Evolutionary conservation across 2,797 vertebrate genomes (phyloP).

Genomic region (Characodon lateralis): DNA sequence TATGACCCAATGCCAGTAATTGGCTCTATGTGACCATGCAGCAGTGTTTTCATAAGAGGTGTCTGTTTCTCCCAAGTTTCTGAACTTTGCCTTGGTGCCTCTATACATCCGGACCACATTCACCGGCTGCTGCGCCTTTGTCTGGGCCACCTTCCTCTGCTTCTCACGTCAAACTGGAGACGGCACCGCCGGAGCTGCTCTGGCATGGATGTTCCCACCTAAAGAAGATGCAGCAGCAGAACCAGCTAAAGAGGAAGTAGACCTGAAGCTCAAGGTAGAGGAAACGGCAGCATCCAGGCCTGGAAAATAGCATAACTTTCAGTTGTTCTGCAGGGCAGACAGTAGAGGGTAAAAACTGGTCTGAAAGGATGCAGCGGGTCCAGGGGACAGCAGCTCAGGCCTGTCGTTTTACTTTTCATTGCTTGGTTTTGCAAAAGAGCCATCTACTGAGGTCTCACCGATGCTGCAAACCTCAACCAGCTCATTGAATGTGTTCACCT

Average conservation of each 20-base stretch:
- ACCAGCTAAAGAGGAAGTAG: conserved; percentile 8
- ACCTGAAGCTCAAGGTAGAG: conserved; percentile 12
- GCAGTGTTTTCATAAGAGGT: background rate
- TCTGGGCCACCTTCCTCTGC: conserved; percentile 92
- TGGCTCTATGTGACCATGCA: background rate
- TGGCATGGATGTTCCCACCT: conserved; percentile 71
- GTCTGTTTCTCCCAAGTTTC: conserved; percentile 76
- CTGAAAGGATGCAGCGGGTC: conserved; percentile 2
- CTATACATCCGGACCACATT: conserved; percentile 86
- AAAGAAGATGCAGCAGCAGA: conserved; percentile 26
- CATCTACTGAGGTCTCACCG: conserved; percentile 8
- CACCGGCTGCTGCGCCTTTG: conserved; percentile 88
- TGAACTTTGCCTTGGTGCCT: conserved; percentile 90
- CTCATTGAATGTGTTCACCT: conserved; percentile 20
- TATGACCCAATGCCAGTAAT: too few relatives aligned
- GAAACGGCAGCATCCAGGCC: conserved; percentile 23
- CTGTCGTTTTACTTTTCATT: background rate
- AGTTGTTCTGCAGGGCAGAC: background rate
- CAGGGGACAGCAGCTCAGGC: background rate
- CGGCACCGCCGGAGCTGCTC: conserved; percentile 80
- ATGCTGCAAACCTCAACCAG: conserved; percentile 23
- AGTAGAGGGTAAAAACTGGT: background rate
- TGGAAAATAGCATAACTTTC: conserved; percentile 12
- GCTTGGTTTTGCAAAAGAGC: background rate
- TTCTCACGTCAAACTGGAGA: conserved; percentile 88